phyloP scores from a whole-genome alignment of 2,797 vertebrate genomes.

The Nasua narica region DNA sequence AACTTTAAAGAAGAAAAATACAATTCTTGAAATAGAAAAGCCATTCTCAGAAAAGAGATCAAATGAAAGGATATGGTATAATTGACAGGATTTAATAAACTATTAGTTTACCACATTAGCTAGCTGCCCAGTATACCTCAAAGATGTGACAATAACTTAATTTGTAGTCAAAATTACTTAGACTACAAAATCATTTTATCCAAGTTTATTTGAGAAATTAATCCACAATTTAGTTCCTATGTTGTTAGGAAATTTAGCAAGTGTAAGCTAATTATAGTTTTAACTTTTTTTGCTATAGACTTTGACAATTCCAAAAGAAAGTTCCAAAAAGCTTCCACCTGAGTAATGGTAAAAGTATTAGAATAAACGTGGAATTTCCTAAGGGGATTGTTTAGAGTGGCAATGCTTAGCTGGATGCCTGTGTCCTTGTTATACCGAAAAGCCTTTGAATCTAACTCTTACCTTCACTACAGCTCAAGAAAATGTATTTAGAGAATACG shows the following conservation, averaged over 20 bases:
- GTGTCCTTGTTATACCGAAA: background rate
- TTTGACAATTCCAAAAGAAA: conserved; percentile 25
- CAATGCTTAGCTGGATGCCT: background rate
- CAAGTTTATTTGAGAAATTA: conserved; percentile 35
- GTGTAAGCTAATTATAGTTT: background rate
- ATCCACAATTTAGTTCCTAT: background rate
- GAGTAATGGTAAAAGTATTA: background rate
- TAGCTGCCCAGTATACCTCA: background rate
- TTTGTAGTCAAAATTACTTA: conserved; percentile 44
- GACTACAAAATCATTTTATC: conserved; percentile 24
- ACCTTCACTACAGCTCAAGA: background rate
- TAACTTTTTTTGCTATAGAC: background rate
- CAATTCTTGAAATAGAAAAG: conserved; percentile 43
- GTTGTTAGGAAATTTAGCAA: conserved; percentile 35
- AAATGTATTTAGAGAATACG: background rate
- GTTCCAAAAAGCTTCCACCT: background rate
- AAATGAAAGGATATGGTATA: background rate
- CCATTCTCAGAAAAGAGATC: background rate
- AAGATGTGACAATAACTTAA: conserved; percentile 8
- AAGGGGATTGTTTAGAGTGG: background rate
- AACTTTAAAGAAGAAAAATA: conserved; percentile 19
- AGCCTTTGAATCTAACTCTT: background rate
- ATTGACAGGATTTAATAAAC: conserved; percentile 2
- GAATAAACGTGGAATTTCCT: background rate
- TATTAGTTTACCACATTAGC: conserved; percentile 1